Conservation (phyloP, 2,113 vertebrate genomes). For the Puma concolor region DNA sequence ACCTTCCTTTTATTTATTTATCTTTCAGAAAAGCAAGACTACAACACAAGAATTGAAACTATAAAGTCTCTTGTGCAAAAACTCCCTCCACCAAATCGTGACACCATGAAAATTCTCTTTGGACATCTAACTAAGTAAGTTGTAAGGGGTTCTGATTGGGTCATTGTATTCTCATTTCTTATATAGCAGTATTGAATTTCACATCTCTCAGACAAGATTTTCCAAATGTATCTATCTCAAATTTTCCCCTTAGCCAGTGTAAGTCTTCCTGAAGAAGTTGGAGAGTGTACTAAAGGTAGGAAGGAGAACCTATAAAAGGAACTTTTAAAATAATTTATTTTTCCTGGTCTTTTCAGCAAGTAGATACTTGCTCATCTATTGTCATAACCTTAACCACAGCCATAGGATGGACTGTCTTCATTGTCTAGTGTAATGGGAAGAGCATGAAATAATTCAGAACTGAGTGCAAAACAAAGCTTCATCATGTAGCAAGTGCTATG, state of each 20-base stretch:
- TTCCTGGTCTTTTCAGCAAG: neutral
- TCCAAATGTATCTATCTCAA: neutral
- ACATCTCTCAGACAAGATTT: constrained; percentile 15
- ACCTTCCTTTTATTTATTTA: constrained; percentile 34
- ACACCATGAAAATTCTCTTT: constrained; percentile 96
- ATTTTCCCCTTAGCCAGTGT: neutral
- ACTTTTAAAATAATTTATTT: constrained; percentile 10
- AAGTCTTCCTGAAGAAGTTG: neutral
- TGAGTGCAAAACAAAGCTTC: neutral
- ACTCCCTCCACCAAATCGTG: constrained; percentile 92
- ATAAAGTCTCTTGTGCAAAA: constrained; percentile 91
- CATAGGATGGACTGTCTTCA: neutral
- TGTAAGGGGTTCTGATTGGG: neutral
- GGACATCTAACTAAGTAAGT: constrained; percentile 94
- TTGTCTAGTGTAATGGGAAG: neutral
- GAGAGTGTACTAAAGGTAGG: neutral
- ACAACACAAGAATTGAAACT: constrained; percentile 85
- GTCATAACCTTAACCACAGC: neutral
- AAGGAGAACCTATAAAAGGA: neutral
- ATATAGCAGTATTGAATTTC: constrained; percentile 17
- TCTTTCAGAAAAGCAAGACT: constrained; percentile 90
- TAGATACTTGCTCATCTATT: neutral
- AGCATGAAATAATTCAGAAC: constrained; percentile 17
- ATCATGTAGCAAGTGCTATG: neutral
- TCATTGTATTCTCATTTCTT: neutral